Percentiles rank a stretch among this genome's conserved stretches.
phyloP scores from a whole-genome alignment of 2,113 vertebrate species.

The Galeopterus variegatus region DNA sequence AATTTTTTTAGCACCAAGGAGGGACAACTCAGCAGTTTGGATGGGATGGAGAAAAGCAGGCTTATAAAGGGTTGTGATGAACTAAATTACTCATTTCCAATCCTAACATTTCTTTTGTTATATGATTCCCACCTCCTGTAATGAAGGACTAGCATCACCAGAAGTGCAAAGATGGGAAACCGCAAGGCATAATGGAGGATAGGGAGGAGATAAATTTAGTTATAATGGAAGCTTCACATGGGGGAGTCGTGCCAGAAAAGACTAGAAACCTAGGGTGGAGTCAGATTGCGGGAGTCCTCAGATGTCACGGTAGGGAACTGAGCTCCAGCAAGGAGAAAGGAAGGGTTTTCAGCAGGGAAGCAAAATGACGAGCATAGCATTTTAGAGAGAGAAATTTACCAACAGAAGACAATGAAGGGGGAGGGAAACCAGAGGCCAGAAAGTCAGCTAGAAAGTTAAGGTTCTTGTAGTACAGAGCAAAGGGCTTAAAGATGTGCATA shows the following conservation, averaged over 20 bases:
- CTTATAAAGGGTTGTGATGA: background rate
- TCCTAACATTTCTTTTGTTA: constrained; percentile 26
- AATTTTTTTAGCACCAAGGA: background rate
- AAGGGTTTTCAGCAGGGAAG: background rate
- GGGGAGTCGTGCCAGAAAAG: background rate
- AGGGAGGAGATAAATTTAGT: background rate
- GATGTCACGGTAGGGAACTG: background rate
- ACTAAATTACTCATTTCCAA: background rate
- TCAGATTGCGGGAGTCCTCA: background rate
- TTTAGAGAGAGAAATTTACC: background rate
- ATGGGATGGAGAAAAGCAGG: background rate
- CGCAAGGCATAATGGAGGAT: background rate
- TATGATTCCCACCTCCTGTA: background rate
- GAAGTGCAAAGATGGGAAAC: background rate
- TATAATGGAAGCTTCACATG: background rate
- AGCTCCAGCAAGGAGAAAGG: background rate
- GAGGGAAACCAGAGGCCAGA: background rate
- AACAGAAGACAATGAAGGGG: background rate
- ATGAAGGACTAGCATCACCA: background rate
- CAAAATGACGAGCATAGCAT: background rate
- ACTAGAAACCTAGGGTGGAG: background rate
- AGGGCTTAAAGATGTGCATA: background rate
- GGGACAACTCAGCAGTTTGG: background rate
- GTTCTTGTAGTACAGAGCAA: background rate
- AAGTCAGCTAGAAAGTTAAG: background rate